Base-by-base conservation (phyloP, 2,797 vertebrate species). In the Galagoides demidoff region DNA sequence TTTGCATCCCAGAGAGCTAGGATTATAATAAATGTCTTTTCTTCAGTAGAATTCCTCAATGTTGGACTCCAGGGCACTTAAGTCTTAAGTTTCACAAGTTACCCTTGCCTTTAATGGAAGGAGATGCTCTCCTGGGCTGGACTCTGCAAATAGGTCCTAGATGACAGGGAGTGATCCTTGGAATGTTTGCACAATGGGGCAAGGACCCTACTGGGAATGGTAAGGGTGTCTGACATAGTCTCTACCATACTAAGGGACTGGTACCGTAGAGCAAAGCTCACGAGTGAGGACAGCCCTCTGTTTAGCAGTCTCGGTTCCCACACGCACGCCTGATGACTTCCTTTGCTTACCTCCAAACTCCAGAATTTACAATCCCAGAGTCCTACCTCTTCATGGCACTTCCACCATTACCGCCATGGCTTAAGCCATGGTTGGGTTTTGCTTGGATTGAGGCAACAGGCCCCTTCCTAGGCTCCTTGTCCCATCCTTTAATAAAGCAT, bases 371-470 rank as follows among this genome's bases (percentile, higher is more conserved):
- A 34, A 31, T 27, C 17, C 19, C 34, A 8, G 64, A 43, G 4
- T 6, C 9, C 23, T 3, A 2, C 4, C n/a, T n/a, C 29, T 31
- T 39, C 19, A 82, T 20, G 0, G 25, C 34, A 1, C 5, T 13
- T 12, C n/a, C 23, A 9, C 34, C 59, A n/a, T 66, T 0, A 3
- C 57, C 8, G 5, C n/a, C 63, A 29, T 23, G 34, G 3, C 25
- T 27, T 52, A 22, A 74, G 57, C 5, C 10, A 7, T 3, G 0
- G 22, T 7, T 1, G 9, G 31, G 52, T 55, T 78, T 90, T 14
- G 22, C 16, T 25, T 71, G 45, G 31, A 31, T 52, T 37, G 39
- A 23, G 37, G 7, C 7, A 8, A 11, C 5, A 13, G 34, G 5
- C 45, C 29, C 20, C 31, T 87, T 29, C 9, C 29, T 31, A 31